Evolutionary conservation across 2,113 vertebrate species (phyloP).

Genomic region (Apaloderma vittatum): DNA sequence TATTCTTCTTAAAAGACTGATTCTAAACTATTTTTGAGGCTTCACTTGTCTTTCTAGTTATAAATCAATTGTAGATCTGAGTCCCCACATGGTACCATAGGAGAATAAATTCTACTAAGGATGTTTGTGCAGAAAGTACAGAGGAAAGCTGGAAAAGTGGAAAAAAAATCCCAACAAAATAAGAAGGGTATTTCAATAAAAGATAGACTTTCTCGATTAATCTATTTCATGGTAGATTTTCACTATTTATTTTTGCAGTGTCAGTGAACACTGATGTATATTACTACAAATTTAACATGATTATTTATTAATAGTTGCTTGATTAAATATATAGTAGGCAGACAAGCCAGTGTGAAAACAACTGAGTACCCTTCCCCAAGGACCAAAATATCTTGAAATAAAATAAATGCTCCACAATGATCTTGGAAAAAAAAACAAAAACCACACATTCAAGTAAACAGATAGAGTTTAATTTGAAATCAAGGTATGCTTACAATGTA

Average conservation of each 20-base stretch:
- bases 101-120: neutral
- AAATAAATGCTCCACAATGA: neutral
- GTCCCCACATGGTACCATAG: neutral
- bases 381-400: neutral
- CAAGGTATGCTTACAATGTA: neutral
- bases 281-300: neutral
- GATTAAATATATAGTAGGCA: neutral
- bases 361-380: neutral
- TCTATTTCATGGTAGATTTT: neutral
- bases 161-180: neutral
- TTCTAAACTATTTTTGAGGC: neutral
- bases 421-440: neutral
- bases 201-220: neutral
- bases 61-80: neutral
- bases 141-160: neutral
- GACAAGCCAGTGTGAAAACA: neutral
- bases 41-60: neutral
- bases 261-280: neutral
- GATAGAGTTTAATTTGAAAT: neutral
- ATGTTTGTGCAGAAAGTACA: neutral
- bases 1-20: neutral
- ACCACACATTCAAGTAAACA: neutral
- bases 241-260: neutral
- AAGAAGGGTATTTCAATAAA: neutral
- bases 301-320: neutral